phyloP scores from a whole-genome alignment of 2,888 invertebrate species.

The Harpalus rufipes region DNA sequence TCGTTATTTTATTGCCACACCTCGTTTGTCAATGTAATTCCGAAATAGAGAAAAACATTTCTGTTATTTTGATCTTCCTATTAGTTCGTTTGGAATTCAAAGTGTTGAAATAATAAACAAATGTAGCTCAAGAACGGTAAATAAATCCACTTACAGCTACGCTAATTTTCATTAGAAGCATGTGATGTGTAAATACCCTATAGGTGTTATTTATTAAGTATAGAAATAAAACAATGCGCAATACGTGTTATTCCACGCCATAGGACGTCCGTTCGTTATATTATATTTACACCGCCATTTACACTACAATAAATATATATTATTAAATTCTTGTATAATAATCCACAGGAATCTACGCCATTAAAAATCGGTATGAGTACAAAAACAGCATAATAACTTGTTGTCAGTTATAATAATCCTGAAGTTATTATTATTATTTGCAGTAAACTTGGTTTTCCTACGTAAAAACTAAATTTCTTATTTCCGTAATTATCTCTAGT shows the following conservation, averaged over 20 bases:
- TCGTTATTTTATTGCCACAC: too few species aligned
- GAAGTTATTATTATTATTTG: slow-evolving; percentile 57
- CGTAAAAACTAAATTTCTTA: slow-evolving; percentile 51
- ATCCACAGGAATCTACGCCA: slow-evolving; percentile 32
- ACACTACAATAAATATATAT: slow-evolving; percentile 52
- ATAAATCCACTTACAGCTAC: background rate
- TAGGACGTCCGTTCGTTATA: slow-evolving; percentile 1
- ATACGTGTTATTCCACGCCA: slow-evolving; percentile 9
- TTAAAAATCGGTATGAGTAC: slow-evolving; percentile 40
- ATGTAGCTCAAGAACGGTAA: background rate
- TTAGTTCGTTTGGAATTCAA: slow-evolving; percentile 1
- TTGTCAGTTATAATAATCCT: slow-evolving; percentile 51
- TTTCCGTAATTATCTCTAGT: slow-evolving; percentile 50
- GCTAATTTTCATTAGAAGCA: background rate
- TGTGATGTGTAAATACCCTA: background rate
- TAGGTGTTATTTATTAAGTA: slow-evolving; percentile 13
- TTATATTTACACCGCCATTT: slow-evolving; percentile 43
- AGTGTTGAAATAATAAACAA: slow-evolving; percentile 8
- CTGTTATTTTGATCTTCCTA: too few species aligned
- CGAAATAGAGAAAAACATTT: too few species aligned
- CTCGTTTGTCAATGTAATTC: too few species aligned
- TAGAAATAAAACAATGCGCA: slow-evolving; percentile 37
- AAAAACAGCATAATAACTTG: slow-evolving; percentile 55
- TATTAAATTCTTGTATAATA: slow-evolving; percentile 51
- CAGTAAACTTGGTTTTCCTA: slow-evolving; percentile 32